A percentile compares a stretch with the other conserved stretches of the same genome.
Conservation (phyloP, 2,888 invertebrate genomes). For the Tuberolachnus salignus region DNA sequence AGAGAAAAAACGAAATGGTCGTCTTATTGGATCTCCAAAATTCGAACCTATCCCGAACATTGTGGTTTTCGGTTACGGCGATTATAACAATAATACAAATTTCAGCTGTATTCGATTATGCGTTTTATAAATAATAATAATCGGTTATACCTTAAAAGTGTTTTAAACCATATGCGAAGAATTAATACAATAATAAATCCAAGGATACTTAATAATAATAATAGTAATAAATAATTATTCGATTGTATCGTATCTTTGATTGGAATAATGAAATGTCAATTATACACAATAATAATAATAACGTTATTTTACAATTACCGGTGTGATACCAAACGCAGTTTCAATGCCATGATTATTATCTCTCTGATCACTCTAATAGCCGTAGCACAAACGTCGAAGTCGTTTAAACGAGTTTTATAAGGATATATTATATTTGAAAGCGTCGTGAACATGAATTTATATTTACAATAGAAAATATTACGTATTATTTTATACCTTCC, state of each 20-base stretch:
- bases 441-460: background rate
- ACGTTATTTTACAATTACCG: background rate
- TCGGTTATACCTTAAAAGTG: background rate
- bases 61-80: no score
- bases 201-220: background rate
- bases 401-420: background rate
- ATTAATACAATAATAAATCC: background rate
- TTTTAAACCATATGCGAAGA: background rate
- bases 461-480: background rate
- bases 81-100: no score
- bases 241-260: background rate
- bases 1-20: no score
- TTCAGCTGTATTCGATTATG: no score
- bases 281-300: background rate
- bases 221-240: conserved; percentile 4
- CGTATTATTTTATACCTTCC: no score
- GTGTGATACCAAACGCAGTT: background rate
- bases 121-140: no score
- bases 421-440: background rate
- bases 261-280: background rate
- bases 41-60: no score
- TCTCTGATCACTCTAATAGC: background rate
- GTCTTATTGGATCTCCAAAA: no score
- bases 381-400: background rate
- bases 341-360: background rate